Conservation (phyloP, 2,113 vertebrate species). For the Taxidea taxus region DNA sequence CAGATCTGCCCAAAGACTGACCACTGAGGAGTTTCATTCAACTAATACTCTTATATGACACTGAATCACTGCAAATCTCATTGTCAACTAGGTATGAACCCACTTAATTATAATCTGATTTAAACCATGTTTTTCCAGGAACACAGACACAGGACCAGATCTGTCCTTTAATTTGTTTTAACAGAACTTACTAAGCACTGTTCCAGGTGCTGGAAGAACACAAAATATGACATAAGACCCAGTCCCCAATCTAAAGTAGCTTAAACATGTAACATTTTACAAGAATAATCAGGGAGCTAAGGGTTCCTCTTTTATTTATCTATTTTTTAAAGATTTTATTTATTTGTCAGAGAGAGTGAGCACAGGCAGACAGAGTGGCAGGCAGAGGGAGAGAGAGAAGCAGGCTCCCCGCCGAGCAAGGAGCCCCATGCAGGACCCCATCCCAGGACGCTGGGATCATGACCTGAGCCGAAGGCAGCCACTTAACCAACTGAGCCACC, state of each 20-base stretch:
- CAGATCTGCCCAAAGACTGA: background rate
- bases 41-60: constrained; percentile 25
- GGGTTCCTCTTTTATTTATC: background rate
- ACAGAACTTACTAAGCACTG: background rate
- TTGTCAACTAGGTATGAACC: background rate
- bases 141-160: background rate
- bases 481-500: too few species aligned
- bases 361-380: too few species aligned
- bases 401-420: too few species aligned
- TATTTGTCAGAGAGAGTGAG: too few species aligned
- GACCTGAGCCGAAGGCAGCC: too few species aligned
- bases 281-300: background rate
- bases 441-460: too few species aligned
- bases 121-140: constrained; percentile 11
- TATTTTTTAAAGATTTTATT: too few species aligned
- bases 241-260: background rate
- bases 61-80: constrained; percentile 27
- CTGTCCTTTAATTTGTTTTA: constrained; percentile 12
- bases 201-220: background rate
- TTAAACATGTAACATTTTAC: background rate
- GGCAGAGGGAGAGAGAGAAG: too few species aligned
- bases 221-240: background rate
- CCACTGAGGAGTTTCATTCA: background rate
- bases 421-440: too few species aligned
- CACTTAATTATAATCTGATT: background rate